Percentiles rank a stretch among this genome's conserved stretches.
Evolutionary conservation across 2,888 invertebrate species (phyloP).

Genomic region (Plagodis dolabraria): DNA sequence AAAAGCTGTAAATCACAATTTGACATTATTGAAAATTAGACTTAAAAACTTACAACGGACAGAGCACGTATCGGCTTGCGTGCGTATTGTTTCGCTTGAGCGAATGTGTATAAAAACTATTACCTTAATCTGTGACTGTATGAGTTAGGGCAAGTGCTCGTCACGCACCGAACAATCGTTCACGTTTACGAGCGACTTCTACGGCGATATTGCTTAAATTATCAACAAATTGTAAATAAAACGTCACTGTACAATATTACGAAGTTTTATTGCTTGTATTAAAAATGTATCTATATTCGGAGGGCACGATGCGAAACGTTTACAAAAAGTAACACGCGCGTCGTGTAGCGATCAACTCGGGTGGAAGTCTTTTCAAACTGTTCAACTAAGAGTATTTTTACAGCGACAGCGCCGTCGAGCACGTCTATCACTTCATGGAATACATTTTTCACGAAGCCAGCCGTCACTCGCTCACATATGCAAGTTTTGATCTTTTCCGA

Average conservation of each 20-base stretch:
- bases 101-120: conserved; percentile 10
- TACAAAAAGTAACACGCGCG: conserved; percentile 46
- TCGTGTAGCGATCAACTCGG: conserved; percentile 47
- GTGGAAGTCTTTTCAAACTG: conserved; percentile 63
- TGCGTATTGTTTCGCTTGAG: conserved; percentile 34
- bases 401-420: conserved; percentile 35
- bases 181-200: conserved; percentile 51
- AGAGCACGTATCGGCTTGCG: conserved; percentile 46
- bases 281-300: conserved; percentile 46
- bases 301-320: conserved; percentile 39
- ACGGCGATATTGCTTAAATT: conserved; percentile 45
- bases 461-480: conserved; percentile 53
- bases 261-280: conserved; percentile 35
- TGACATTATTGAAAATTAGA: conserved; percentile 31
- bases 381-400: conserved; percentile 55
- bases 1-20: conserved; percentile 29
- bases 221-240: conserved; percentile 55
- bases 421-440: conserved; percentile 49
- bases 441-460: conserved; percentile 67
- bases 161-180: conserved; percentile 61
- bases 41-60: conserved; percentile 38
- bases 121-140: conserved; percentile 6
- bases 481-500: conserved; percentile 49
- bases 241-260: conserved; percentile 48
- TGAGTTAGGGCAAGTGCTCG: conserved; percentile 37